A percentile compares a stretch with the other conserved stretches of the same genome.
These are phyloP conservation scores for Macroramphosus scolopax DNA, from an alignment of 2,797 vertebrate genomes.

Conservation along the genomic window DNA sequence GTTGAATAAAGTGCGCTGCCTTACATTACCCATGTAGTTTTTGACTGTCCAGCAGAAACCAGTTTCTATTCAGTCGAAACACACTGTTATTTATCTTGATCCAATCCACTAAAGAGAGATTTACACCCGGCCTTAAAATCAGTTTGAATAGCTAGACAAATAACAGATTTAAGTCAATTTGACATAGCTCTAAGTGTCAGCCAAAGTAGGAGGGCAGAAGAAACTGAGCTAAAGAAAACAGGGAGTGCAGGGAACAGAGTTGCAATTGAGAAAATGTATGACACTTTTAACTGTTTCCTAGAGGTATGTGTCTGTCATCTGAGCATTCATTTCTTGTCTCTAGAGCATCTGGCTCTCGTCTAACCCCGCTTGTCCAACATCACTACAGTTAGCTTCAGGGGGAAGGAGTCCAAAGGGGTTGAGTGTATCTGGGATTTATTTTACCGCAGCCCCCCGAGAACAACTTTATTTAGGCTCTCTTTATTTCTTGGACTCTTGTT, in stretches of 20 bases:
- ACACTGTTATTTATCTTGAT: too few relatives aligned
- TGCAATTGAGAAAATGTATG: constrained; percentile 23
- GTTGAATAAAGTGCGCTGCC: too few relatives aligned
- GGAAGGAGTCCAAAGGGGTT: constrained; percentile 23
- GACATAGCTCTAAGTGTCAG: constrained; percentile 3
- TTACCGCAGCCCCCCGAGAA: constrained; percentile 9
- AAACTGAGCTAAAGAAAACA: background rate
- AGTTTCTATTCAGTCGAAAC: too few relatives aligned
- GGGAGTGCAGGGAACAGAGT: constrained; percentile 17
- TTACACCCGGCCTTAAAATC: constrained; percentile 5
- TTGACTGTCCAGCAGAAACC: too few relatives aligned
- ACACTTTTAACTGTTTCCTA: constrained; percentile 35
- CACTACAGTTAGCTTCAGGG: constrained; percentile 37
- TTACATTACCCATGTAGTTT: too few relatives aligned
- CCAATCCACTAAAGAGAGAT: too few relatives aligned
- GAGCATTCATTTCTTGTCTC: constrained; percentile 44
- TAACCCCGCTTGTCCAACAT: constrained; percentile 46
- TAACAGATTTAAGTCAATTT: constrained; percentile 21
- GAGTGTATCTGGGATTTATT: constrained; percentile 28
- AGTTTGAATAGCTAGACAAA: constrained; percentile 13
- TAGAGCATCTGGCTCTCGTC: constrained; percentile 66
- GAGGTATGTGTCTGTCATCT: constrained; percentile 53
- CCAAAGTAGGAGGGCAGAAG: constrained; percentile 32
- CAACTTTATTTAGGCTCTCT: constrained; percentile 8
- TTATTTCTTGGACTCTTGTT: constrained; percentile 13